Evolutionary conservation across 2,888 invertebrate species (phyloP).

Genomic region (Cyclophora punctaria): DNA sequence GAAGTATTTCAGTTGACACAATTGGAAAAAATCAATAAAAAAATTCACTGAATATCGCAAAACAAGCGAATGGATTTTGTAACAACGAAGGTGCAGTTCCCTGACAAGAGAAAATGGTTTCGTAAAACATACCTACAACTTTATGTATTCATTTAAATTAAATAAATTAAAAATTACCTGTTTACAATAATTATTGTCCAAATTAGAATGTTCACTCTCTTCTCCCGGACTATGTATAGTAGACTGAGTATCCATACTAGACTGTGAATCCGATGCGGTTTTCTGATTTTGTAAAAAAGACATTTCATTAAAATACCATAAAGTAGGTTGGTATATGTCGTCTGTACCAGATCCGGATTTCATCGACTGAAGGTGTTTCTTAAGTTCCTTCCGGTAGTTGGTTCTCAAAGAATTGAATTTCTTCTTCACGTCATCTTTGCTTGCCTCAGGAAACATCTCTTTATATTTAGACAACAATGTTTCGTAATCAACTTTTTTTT

Average conservation of each 20-base stretch:
- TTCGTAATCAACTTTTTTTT: neutral
- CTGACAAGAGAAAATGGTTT: conserved; percentile 5
- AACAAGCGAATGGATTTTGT: conserved; percentile 2
- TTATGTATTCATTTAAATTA: neutral
- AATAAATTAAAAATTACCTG: conserved; percentile 2
- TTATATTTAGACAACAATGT: conserved; percentile 17
- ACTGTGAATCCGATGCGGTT: conserved; percentile 1
- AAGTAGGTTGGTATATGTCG: conserved; percentile 13
- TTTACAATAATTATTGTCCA: conserved; percentile 1
- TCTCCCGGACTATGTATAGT: conserved; percentile 5
- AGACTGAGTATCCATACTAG: neutral
- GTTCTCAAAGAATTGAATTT: conserved; percentile 23
- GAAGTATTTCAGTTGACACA: conserved; percentile 2
- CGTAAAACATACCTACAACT: neutral
- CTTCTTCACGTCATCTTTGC: conserved; percentile 23
- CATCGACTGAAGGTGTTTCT: conserved; percentile 16
- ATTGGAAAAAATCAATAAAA: conserved; percentile 1
- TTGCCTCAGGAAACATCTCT: conserved; percentile 12
- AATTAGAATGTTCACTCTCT: conserved; percentile 3
- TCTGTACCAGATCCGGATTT: conserved; percentile 11
- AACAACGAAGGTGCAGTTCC: conserved; percentile 7
- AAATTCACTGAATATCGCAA: conserved; percentile 1
- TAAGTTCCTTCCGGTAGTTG: conserved; percentile 22
- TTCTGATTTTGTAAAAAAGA: conserved; percentile 13
- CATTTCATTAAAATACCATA: conserved; percentile 20